These are phyloP conservation scores for Rhynchotus rufescens DNA, from an alignment of 2,797 vertebrate genomes.

Conservation along the genomic window DNA sequence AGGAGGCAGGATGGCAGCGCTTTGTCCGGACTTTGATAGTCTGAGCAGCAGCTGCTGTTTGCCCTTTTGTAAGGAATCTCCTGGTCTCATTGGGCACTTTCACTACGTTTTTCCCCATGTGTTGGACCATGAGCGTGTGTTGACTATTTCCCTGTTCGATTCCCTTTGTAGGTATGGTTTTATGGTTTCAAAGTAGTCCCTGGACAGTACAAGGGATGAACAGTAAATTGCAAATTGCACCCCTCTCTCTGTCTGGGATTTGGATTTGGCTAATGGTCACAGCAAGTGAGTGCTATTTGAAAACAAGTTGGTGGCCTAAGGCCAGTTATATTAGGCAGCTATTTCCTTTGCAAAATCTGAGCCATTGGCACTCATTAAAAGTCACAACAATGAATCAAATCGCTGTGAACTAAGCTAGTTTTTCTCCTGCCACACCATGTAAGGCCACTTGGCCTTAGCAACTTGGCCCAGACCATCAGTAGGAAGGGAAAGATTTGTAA, in stretches of 20 bases:
- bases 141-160: not conserved
- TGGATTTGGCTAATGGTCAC: not conserved
- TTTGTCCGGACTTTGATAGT: fast-evolving
- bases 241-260: not conserved
- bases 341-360: conserved; percentile 42
- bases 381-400: conserved; percentile 12
- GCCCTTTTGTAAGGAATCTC: not conserved
- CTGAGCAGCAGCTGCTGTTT: not conserved
- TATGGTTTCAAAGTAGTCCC: not conserved
- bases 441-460: not conserved
- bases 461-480: not conserved
- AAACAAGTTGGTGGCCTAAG: conserved; percentile 26
- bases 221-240: not conserved
- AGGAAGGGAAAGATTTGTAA: not conserved
- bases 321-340: not conserved
- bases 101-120: not conserved
- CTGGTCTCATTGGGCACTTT: fast-evolving
- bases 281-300: not conserved
- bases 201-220: not conserved
- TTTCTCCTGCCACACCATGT: conserved; percentile 8
- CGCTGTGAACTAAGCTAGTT: not conserved
- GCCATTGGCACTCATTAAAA: conserved; percentile 1
- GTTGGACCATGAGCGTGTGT: not conserved
- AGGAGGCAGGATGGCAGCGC: not conserved
- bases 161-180: not conserved